These are phyloP conservation scores for Lutra lutra DNA, from an alignment of 2,797 vertebrate genomes.

Conservation along the genomic window DNA sequence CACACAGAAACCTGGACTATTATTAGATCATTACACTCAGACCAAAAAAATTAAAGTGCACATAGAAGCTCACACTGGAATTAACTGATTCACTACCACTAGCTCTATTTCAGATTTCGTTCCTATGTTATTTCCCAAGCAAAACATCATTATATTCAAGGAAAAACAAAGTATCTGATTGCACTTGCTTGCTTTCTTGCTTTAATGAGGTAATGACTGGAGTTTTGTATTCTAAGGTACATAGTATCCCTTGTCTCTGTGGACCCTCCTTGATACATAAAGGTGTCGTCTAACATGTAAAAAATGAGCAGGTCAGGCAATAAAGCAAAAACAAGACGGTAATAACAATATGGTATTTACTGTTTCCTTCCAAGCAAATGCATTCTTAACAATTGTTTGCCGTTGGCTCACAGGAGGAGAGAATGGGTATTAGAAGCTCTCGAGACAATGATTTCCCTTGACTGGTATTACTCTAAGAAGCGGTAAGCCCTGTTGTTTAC, in stretches of 20 bases:
- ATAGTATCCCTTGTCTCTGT: not conserved
- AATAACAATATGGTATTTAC: conserved; percentile 25
- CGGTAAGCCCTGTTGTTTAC: conserved; percentile 84
- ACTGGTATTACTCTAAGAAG: conserved; percentile 80
- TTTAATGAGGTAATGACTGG: conserved; percentile 20
- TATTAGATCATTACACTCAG: conserved; percentile 54
- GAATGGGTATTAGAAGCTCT: conserved; percentile 73
- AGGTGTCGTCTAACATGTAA: conserved; percentile 28
- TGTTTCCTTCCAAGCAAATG: not conserved
- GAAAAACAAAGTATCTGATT: conserved; percentile 1
- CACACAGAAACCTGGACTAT: not conserved
- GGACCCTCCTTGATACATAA: not conserved
- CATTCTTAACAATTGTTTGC: conserved; percentile 66
- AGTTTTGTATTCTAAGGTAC: not conserved
- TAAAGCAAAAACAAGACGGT: not conserved
- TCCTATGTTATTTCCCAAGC: conserved; percentile 52
- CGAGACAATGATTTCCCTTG: conserved; percentile 72
- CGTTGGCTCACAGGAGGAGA: conserved; percentile 62
- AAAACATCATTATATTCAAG: conserved; percentile 12
- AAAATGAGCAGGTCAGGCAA: not conserved
- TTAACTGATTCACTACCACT: not conserved
- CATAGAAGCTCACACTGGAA: conserved; percentile 20
- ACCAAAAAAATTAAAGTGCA: conserved; percentile 32
- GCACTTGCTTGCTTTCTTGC: conserved; percentile 27
- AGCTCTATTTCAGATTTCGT: conserved; percentile 70